Conservation (phyloP, 2,888 invertebrate genomes). For the Agrotis ipsilon region DNA sequence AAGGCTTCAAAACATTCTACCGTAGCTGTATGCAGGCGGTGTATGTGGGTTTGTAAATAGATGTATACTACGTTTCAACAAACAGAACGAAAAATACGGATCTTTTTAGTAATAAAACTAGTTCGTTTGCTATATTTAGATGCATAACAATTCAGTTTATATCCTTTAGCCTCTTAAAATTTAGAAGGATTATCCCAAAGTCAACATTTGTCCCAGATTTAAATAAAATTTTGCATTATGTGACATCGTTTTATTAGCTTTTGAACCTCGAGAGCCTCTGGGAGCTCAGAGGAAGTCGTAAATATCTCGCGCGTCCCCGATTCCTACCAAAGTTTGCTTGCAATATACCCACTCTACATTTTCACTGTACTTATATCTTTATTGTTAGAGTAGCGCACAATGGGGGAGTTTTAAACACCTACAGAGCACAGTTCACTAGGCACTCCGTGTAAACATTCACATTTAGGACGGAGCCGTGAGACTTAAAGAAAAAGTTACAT, state of each 20-base stretch:
- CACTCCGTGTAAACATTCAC: conserved; percentile 54
- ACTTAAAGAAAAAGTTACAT: conserved; percentile 70
- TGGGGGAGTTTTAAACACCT: conserved; percentile 67
- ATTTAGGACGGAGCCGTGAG: conserved; percentile 50
- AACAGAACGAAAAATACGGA: conserved; percentile 11
- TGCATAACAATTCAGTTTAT: conserved; percentile 40
- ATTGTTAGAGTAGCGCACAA: conserved; percentile 67
- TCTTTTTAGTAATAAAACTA: neutral
- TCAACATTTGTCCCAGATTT: conserved; percentile 71
- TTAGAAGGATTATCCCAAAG: conserved; percentile 62
- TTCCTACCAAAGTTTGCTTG: conserved; percentile 81
- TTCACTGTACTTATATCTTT: conserved; percentile 70
- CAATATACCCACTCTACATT: conserved; percentile 73
- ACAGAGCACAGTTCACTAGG: conserved; percentile 52
- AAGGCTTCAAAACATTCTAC: conserved; percentile 53
- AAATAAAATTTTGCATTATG: conserved; percentile 78
- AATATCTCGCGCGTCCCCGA: conserved; percentile 84
- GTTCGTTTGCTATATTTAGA: conserved; percentile 9
- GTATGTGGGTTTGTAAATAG: neutral
- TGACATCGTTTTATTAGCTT: conserved; percentile 85
- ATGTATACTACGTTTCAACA: conserved; percentile 18
- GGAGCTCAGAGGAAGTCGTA: conserved; percentile 83
- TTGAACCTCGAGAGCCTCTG: conserved; percentile 81
- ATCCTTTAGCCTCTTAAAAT: conserved; percentile 27
- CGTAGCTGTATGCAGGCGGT: conserved; percentile 26